These are phyloP conservation scores for Tachysurus fulvidraco DNA, from an alignment of 2,113 vertebrate species.

Conservation along the genomic window DNA sequence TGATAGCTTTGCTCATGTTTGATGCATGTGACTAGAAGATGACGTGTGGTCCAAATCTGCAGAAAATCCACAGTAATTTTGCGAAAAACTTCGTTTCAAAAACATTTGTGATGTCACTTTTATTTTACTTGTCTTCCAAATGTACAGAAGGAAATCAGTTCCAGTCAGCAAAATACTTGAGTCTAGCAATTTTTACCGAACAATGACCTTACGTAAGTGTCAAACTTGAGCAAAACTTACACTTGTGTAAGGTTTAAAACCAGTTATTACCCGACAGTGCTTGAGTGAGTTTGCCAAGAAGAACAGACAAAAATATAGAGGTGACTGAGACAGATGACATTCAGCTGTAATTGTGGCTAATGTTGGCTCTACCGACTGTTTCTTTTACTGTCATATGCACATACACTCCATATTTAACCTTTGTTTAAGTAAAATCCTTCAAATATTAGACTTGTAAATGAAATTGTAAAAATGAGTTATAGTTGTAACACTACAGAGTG, in stretches of 20 bases:
- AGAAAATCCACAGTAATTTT: too few relatives aligned
- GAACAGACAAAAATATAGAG: neutral
- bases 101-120: too few relatives aligned
- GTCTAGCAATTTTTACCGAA: neutral
- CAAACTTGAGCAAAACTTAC: neutral
- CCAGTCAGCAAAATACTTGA: neutral
- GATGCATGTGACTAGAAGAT: too few relatives aligned
- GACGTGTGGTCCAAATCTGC: too few relatives aligned
- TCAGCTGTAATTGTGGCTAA: neutral
- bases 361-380: neutral
- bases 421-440: neutral
- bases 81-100: too few relatives aligned
- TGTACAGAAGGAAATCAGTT: neutral
- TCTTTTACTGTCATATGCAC: neutral
- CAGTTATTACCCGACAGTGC: neutral
- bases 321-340: neutral
- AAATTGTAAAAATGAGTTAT: neutral
- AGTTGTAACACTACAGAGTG: neutral
- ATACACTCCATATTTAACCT: neutral
- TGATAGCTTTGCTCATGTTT: too few relatives aligned
- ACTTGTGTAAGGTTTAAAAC: neutral
- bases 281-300: neutral
- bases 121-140: too few relatives aligned
- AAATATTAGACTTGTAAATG: neutral
- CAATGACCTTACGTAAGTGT: neutral